phyloP scores from a whole-genome alignment of 2,888 invertebrate genomes.

The Spicauda simplicius region DNA sequence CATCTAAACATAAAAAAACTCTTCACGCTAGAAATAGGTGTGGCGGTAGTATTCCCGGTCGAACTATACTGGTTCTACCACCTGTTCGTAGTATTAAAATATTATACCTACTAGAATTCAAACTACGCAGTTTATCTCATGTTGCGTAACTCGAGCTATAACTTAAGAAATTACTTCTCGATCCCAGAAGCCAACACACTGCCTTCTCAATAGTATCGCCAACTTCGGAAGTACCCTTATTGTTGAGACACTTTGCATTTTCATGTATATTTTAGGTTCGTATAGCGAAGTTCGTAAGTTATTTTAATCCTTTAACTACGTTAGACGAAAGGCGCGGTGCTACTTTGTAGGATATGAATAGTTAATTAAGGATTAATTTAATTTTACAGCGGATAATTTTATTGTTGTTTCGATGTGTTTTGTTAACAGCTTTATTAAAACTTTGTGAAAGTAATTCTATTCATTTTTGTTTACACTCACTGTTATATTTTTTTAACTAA shows the following conservation, averaged over 20 bases:
- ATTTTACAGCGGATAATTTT: conserved; percentile 52
- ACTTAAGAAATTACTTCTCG: neutral
- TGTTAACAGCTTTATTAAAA: conserved; percentile 12
- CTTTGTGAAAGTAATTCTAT: neutral
- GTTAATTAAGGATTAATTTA: conserved; percentile 67
- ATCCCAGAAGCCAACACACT: neutral
- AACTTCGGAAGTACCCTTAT: conserved; percentile 55
- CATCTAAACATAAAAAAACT: too few species aligned
- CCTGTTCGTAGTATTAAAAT: too few species aligned
- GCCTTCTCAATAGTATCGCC: conserved; percentile 51
- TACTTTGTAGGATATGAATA: conserved; percentile 64
- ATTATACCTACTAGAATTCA: too few species aligned
- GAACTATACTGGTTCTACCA: too few species aligned
- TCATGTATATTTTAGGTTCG: conserved; percentile 69
- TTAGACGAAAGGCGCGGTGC: conserved; percentile 54
- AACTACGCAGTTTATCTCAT: too few species aligned
- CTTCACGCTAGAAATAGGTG: too few species aligned
- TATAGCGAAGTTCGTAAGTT: conserved; percentile 56
- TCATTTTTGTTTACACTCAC: too few species aligned
- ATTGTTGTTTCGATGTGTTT: conserved; percentile 46
- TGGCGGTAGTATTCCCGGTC: too few species aligned
- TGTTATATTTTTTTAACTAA: too few species aligned
- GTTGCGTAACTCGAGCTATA: neutral
- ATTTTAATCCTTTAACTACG: conserved; percentile 69
- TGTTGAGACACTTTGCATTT: conserved; percentile 63